phyloP scores from a whole-genome alignment of 2,113 vertebrate species.

The Gnathonemus longibarbis region DNA sequence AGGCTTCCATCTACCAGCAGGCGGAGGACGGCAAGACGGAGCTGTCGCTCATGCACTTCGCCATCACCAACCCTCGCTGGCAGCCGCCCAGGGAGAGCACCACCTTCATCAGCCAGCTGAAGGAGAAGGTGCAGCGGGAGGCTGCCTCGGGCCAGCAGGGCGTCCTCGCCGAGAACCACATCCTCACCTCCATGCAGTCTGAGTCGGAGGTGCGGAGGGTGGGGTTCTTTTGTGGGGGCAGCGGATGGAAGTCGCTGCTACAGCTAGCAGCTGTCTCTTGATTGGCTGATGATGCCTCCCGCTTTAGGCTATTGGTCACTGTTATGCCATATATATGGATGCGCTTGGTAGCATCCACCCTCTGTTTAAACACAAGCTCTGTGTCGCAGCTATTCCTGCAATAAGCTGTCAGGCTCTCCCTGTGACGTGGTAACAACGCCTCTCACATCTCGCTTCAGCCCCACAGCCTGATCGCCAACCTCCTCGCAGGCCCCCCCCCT shows the following conservation, averaged over 20 bases:
- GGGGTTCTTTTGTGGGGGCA: not conserved
- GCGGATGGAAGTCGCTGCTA: not conserved
- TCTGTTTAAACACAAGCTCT: not conserved
- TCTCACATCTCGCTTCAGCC: constrained; percentile 60
- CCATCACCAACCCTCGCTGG: constrained; percentile 97
- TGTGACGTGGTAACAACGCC: not conserved
- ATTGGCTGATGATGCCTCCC: not conserved
- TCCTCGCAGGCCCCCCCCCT: constrained; percentile 72
- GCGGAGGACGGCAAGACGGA: constrained; percentile 95
- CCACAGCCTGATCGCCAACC: constrained; percentile 85
- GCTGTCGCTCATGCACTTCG: constrained; percentile 96
- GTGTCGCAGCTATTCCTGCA: not conserved
- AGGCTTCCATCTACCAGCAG: constrained; percentile 96
- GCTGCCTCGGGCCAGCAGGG: constrained; percentile 65
- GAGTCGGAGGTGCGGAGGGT: constrained; percentile 73
- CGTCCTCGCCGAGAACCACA: constrained; percentile 63
- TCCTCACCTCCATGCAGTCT: constrained; percentile 75
- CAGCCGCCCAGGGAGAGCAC: constrained; percentile 90
- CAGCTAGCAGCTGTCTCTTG: not conserved
- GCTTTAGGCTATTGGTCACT: not conserved
- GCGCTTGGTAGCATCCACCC: not conserved
- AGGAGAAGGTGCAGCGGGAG: constrained; percentile 87
- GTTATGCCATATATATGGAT: not conserved
- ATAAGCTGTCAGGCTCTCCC: not conserved
- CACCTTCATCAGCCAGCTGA: constrained; percentile 90